These are phyloP conservation scores for Cylas formicarius DNA, from an alignment of 1,140 invertebrate genomes.

Conservation along the genomic window DNA sequence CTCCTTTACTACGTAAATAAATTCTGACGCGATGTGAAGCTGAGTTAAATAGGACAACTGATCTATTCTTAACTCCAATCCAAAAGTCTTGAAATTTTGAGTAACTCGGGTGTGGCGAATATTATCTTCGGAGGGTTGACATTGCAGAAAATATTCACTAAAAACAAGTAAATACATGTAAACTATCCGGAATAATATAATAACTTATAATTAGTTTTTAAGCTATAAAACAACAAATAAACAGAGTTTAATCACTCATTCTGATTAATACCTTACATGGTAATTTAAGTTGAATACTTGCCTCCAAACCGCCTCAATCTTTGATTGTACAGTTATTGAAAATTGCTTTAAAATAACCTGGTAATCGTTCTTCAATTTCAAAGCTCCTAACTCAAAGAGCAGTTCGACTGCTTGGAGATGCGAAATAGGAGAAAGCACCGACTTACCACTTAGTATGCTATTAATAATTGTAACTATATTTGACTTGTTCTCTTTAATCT, in stretches of 20 bases:
- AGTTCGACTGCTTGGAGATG: constrained; percentile 13
- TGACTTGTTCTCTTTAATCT: constrained; percentile 8
- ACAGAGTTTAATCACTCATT: constrained; percentile 1
- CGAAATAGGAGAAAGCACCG: constrained; percentile 9
- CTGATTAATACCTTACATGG: too few species aligned
- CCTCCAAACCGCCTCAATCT: constrained; percentile 18
- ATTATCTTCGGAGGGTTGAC: not conserved
- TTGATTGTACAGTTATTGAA: not conserved
- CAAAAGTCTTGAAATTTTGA: not conserved
- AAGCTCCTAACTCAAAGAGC: constrained; percentile 19
- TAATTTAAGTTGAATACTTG: constrained; percentile 12
- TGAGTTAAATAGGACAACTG: constrained; percentile 13
- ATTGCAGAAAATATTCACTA: not conserved
- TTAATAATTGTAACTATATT: constrained; percentile 17
- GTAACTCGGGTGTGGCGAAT: constrained; percentile 9
- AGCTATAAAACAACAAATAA: not conserved
- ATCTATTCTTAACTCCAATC: constrained; percentile 2
- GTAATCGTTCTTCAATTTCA: constrained; percentile 23
- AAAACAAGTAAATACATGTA: not conserved
- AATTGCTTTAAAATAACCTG: constrained; percentile 15
- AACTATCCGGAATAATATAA: not conserved
- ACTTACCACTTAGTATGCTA: constrained; percentile 16
- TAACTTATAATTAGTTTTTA: not conserved
- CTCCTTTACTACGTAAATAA: constrained; percentile 17
- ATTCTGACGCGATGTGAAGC: constrained; percentile 17